Conservation (phyloP, 2,113 vertebrate genomes). For the Falco punctatus region DNA sequence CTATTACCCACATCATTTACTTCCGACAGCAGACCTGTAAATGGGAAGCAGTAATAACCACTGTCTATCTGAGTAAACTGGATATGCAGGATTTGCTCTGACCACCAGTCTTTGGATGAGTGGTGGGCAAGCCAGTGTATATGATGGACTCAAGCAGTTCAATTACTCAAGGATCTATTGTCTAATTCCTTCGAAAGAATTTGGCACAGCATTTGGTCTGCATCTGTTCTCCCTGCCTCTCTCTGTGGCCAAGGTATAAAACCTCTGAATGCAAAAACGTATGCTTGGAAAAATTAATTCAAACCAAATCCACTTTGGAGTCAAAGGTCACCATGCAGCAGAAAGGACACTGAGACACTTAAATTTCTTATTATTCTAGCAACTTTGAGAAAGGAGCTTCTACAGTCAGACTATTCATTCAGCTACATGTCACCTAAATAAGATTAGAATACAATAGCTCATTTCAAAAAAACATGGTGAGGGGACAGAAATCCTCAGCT, state of each 20-base stretch:
- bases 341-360: neutral
- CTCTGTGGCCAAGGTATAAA: neutral
- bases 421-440: neutral
- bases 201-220: neutral
- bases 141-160: neutral
- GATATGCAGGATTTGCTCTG: neutral
- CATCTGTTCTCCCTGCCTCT: neutral
- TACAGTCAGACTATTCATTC: neutral
- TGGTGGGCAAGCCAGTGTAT: neutral
- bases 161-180: neutral
- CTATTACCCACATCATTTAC: neutral
- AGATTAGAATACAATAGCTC: neutral
- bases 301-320: neutral
- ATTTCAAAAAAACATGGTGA: neutral
- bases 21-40: neutral
- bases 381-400: neutral
- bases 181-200: neutral
- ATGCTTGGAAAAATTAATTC: neutral
- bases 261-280: neutral
- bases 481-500: neutral
- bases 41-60: neutral
- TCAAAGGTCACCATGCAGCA: neutral
- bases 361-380: neutral
- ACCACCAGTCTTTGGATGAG: neutral
- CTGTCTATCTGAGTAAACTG: neutral